Evolutionary conservation across 2,113 vertebrate species (phyloP).

Genomic region (Parus major): DNA sequence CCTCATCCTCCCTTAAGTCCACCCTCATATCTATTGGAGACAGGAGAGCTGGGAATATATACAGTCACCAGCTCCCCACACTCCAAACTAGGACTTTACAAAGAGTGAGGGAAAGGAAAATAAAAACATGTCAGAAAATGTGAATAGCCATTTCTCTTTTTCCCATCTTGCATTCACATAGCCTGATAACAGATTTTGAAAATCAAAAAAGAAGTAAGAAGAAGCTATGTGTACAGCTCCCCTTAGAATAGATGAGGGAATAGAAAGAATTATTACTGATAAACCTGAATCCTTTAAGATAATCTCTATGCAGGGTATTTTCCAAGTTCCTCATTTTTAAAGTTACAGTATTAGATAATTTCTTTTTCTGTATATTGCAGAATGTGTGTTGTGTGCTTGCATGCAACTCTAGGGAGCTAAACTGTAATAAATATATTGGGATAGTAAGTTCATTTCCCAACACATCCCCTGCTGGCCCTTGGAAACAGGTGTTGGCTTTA

Average conservation of each 20-base stretch:
- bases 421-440: neutral
- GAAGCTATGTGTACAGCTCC: neutral
- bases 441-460: neutral
- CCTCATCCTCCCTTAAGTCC: neutral
- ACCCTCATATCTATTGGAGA: rapidly evolving
- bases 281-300: neutral
- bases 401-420: neutral
- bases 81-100: neutral
- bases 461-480: neutral
- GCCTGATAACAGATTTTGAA: neutral
- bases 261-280: neutral
- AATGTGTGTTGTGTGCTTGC: neutral
- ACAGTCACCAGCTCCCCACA: neutral
- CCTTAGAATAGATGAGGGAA: neutral
- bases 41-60: neutral
- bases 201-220: neutral
- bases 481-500: neutral
- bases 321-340: neutral
- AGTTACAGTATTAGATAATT: neutral
- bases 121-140: neutral
- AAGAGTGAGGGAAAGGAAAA: neutral
- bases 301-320: neutral
- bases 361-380: neutral
- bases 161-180: neutral
- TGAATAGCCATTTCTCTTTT: neutral